Evolutionary conservation across 2,113 vertebrate genomes (phyloP).

Genomic region (Corapipo altera): DNA sequence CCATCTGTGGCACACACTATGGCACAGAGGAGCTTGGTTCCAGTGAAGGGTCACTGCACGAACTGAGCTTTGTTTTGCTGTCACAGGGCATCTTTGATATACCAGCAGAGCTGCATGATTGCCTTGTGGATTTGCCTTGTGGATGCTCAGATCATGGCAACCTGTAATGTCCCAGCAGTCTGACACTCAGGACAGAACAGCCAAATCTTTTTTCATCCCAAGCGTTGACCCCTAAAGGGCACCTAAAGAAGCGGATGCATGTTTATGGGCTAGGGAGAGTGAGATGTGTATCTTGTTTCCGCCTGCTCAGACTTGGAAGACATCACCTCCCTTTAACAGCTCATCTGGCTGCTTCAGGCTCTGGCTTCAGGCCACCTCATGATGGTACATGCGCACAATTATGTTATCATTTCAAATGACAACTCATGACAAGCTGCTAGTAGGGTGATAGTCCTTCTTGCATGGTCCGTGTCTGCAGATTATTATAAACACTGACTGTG

Average conservation of each 20-base stretch:
- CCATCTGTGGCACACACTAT: background rate
- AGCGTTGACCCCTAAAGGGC: conserved; percentile 30
- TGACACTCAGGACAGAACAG: conserved; percentile 53
- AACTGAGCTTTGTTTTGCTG: background rate
- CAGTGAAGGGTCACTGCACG: background rate
- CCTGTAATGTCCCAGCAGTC: conserved; percentile 4
- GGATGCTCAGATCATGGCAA: conserved; percentile 45
- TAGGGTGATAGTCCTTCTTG: conserved; percentile 67
- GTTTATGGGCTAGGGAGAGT: conserved; percentile 20
- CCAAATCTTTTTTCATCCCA: conserved; percentile 25
- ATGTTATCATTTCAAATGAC: conserved; percentile 57
- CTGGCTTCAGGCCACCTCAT: conserved; percentile 55
- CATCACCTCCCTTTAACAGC: conserved; percentile 61
- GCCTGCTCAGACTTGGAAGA: conserved; percentile 63
- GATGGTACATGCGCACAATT: conserved; percentile 39
- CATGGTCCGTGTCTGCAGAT: conserved; percentile 67
- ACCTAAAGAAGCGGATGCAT: background rate
- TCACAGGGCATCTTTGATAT: background rate
- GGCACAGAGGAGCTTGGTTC: background rate
- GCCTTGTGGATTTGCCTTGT: background rate
- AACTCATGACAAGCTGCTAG: conserved; percentile 66
- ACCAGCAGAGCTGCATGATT: background rate
- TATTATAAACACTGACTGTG: conserved; percentile 69
- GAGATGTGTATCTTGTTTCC: conserved; percentile 63
- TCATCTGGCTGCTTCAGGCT: conserved; percentile 62